phyloP scores from a whole-genome alignment of 2,113 vertebrate genomes.

The Passer montanus region DNA sequence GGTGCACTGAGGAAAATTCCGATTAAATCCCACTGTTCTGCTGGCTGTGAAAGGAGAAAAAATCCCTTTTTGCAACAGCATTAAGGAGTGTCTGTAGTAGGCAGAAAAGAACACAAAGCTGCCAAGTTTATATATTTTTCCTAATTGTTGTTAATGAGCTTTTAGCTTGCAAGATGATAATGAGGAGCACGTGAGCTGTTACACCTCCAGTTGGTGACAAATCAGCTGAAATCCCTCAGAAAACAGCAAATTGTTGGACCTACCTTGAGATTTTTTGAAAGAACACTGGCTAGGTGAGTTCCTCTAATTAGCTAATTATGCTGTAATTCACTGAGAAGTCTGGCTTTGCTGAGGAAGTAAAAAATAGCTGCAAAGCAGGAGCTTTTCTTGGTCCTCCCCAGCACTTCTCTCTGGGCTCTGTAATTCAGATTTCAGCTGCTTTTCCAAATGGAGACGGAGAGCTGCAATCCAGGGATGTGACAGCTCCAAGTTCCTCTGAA shows the following conservation, averaged over 20 bases:
- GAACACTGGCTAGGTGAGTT: background rate
- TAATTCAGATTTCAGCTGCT: background rate
- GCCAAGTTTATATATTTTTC: background rate
- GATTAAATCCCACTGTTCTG: background rate
- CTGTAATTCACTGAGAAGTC: background rate
- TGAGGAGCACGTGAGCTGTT: background rate
- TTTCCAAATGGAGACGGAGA: conserved; percentile 1
- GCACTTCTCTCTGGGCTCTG: background rate
- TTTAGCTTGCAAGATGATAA: conserved; percentile 27
- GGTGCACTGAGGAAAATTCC: background rate
- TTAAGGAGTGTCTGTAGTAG: background rate
- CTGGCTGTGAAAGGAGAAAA: background rate
- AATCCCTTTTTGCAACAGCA: background rate
- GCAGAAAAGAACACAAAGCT: background rate
- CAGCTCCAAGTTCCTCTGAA: background rate
- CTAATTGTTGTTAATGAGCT: conserved; percentile 38
- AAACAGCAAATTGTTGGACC: background rate
- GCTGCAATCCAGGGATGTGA: background rate
- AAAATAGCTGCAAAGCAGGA: background rate
- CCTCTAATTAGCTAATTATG: background rate
- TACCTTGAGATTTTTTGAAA: background rate
- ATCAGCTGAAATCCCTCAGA: background rate
- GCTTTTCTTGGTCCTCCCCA: background rate
- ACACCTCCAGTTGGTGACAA: background rate
- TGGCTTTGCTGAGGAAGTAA: background rate